Evolutionary conservation across 1,140 invertebrate species (phyloP).

Genomic region (Aricia agestis): DNA sequence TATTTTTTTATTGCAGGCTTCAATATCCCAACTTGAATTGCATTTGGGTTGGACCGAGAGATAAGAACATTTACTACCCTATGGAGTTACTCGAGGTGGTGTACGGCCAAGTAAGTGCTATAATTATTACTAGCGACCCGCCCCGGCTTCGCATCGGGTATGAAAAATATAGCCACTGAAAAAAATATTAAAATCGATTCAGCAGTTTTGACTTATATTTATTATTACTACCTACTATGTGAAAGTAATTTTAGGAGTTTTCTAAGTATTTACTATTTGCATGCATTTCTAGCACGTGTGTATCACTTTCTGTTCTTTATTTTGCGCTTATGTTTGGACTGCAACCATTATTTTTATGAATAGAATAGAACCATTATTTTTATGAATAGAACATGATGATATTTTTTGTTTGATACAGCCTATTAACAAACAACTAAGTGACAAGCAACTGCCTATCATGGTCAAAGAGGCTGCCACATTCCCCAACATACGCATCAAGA

Average conservation of each 20-base stretch:
- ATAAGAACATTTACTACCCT: slow-evolving; percentile 77
- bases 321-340: too few relatives aligned
- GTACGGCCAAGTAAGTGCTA: slow-evolving; percentile 75
- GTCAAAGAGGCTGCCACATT: slow-evolving; percentile 80
- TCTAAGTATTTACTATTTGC: too few relatives aligned
- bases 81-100: slow-evolving; percentile 79
- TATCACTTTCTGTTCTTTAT: too few relatives aligned
- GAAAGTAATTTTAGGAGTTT: too few relatives aligned
- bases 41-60: slow-evolving; percentile 77
- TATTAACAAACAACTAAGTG: slow-evolving; percentile 64
- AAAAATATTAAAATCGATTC: too few relatives aligned
- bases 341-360: not conserved
- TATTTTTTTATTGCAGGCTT: slow-evolving; percentile 57
- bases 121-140: too few relatives aligned
- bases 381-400: not conserved
- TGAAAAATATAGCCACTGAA: too few relatives aligned
- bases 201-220: too few relatives aligned
- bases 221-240: not conserved
- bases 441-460: slow-evolving; percentile 80
- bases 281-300: too few relatives aligned
- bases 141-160: too few relatives aligned
- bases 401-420: slow-evolving; percentile 32
- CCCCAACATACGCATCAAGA: slow-evolving; percentile 77
- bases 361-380: not conserved
- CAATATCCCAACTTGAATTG: slow-evolving; percentile 77